Evolutionary conservation across 2,888 invertebrate species (phyloP).

Genomic region (Apocheima hispidaria): DNA sequence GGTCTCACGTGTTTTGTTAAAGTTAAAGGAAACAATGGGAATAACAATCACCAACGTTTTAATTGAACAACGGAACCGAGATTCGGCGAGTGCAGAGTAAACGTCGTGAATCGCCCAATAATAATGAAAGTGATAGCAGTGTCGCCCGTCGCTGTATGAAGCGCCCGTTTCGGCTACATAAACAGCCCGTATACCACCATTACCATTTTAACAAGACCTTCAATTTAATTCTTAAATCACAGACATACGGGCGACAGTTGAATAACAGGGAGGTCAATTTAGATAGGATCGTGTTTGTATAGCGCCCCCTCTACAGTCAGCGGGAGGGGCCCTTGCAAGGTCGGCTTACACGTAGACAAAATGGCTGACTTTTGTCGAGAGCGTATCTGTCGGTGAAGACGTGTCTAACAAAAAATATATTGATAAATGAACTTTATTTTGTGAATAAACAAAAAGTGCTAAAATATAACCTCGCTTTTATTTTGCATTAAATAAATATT

Average conservation of each 20-base stretch:
- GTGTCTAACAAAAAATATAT: slow-evolving; percentile 33
- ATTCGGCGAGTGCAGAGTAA: slow-evolving; percentile 79
- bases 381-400: slow-evolving; percentile 47
- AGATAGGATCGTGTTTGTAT: slow-evolving; percentile 57
- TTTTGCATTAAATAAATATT: no score
- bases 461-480: not conserved
- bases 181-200: slow-evolving; percentile 81
- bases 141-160: slow-evolving; percentile 84
- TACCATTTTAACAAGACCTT: slow-evolving; percentile 52
- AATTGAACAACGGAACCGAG: slow-evolving; percentile 80
- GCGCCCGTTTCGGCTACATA: slow-evolving; percentile 86
- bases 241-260: slow-evolving; percentile 51
- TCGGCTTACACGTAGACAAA: slow-evolving; percentile 77
- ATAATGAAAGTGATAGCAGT: slow-evolving; percentile 86
- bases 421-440: not conserved
- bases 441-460: not conserved
- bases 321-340: slow-evolving; percentile 72
- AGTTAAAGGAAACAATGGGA: slow-evolving; percentile 62
- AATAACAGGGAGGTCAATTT: slow-evolving; percentile 48
- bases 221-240: slow-evolving; percentile 45
- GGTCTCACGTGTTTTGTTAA: slow-evolving; percentile 22
- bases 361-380: slow-evolving; percentile 76
- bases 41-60: slow-evolving; percentile 77
- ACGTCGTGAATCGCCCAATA: slow-evolving; percentile 86
- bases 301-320: slow-evolving; percentile 66